Evolutionary conservation across 2,113 vertebrate species (phyloP), one percentile per base, ranked within the genome.

Genomic region (Chunga burmeisteri): DNA sequence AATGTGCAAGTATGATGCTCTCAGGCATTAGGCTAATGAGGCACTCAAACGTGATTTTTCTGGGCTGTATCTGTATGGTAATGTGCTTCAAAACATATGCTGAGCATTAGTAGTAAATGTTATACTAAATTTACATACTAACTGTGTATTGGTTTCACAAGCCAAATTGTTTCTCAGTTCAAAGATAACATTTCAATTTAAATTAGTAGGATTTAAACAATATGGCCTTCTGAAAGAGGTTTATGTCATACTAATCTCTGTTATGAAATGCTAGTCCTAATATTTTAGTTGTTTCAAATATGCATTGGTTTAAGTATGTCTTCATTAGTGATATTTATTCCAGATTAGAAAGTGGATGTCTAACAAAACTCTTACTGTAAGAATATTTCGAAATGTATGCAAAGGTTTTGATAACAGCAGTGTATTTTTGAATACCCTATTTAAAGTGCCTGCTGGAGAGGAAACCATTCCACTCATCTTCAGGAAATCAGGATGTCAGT

Each of bases 251-350:
- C 36, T 95, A 93, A 96, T 95, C 94, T 79, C 34, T 94, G 73
- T 94, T 96, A 79, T 47, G 77, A 96, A 96, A 89, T 91, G 78
- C 82, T 94, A 91, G 52, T 87, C 81, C 66, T 85, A 93, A 82
- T 90, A 79, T 91, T 93, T 74, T 44, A 67, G 80, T 91, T 94
- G 63, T 86, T 91, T 89, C 59, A 71, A 86, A 81, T 91, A 38
- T 17, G 27, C 50, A 40, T 36, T 67, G 23, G 27, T 81, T 88
- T 71, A 78, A 96, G 55, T 84, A 63, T 25, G 16, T 66, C 52
- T 74, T 91, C 91, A 81, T 91, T 96, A 84, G 72, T 22, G 46
- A 42, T 74, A 86, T 59, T 92, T 92, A 74, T 81, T 91, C 72
- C 80, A 81, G 81, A 44, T 79, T 89, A 81, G 32, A 91, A 92